phyloP scores from a whole-genome alignment of 2,113 vertebrate genomes.

The Globicephala melas region DNA sequence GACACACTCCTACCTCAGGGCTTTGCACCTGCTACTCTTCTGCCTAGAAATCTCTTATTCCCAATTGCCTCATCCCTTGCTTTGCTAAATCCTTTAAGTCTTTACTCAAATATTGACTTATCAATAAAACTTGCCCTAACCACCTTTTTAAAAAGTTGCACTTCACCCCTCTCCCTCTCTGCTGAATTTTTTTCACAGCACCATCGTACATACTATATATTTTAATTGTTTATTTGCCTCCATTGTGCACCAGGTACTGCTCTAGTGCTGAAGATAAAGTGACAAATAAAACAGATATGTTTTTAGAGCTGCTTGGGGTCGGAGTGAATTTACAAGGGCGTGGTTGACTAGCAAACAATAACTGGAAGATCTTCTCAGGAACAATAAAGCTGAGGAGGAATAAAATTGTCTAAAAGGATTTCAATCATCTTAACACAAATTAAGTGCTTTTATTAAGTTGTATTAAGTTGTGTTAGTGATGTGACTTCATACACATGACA shows the following conservation, averaged over 20 bases:
- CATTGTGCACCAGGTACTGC: neutral
- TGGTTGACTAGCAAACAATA: neutral
- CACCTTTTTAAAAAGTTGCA: neutral
- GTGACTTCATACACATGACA: neutral
- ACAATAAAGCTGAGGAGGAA: neutral
- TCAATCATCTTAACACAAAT: neutral
- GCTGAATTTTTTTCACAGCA: neutral
- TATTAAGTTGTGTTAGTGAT: neutral
- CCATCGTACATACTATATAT: neutral
- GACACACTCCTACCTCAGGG: neutral
- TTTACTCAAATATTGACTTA: neutral
- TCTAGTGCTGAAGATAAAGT: neutral
- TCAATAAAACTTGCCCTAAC: neutral
- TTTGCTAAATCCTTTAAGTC: neutral
- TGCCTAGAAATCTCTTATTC: neutral
- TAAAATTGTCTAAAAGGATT: neutral
- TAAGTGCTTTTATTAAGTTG: neutral
- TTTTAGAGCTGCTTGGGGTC: neutral
- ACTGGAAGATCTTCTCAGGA: neutral
- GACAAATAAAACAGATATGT: neutral
- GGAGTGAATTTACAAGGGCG: neutral
- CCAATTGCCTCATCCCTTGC: neutral
- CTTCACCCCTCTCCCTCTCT: neutral
- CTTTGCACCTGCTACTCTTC: neutral
- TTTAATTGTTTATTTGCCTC: neutral